phyloP scores from a whole-genome alignment of 2,888 invertebrate species.

The Hetaerina titia region DNA sequence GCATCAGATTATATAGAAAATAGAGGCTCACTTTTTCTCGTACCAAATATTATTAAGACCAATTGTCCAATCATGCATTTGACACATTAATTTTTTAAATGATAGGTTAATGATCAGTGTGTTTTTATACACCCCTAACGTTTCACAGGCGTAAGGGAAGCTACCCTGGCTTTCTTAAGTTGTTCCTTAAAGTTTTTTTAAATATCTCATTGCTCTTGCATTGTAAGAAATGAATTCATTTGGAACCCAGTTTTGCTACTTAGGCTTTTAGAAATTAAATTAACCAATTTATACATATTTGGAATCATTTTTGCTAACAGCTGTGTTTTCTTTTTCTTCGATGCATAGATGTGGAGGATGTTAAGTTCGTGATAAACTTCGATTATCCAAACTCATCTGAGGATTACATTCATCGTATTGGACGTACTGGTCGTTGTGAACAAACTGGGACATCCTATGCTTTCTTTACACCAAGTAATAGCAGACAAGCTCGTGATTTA shows the following conservation, averaged over 20 bases:
- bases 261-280: neutral
- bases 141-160: neutral
- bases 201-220: too few relatives aligned
- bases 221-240: too few relatives aligned
- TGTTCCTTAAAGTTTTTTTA: too few relatives aligned
- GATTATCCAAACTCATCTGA: slow-evolving; percentile 97
- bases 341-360: slow-evolving; percentile 93
- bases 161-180: neutral
- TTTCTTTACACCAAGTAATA: slow-evolving; percentile 94
- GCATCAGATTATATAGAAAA: neutral
- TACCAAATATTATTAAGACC: neutral
- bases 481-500: slow-evolving; percentile 92
- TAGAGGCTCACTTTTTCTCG: neutral
- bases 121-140: neutral
- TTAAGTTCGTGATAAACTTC: slow-evolving; percentile 97
- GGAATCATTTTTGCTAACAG: neutral
- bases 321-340: slow-evolving; percentile 69
- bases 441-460: slow-evolving; percentile 95
- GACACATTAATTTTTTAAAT: neutral
- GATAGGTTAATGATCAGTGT: neutral
- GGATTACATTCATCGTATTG: slow-evolving; percentile 97
- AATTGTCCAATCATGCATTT: neutral
- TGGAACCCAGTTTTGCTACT: neutral
- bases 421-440: slow-evolving; percentile 93
- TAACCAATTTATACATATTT: neutral